phyloP scores from a whole-genome alignment of 1,140 invertebrate genomes.

The Pachypeltis micranthus region DNA sequence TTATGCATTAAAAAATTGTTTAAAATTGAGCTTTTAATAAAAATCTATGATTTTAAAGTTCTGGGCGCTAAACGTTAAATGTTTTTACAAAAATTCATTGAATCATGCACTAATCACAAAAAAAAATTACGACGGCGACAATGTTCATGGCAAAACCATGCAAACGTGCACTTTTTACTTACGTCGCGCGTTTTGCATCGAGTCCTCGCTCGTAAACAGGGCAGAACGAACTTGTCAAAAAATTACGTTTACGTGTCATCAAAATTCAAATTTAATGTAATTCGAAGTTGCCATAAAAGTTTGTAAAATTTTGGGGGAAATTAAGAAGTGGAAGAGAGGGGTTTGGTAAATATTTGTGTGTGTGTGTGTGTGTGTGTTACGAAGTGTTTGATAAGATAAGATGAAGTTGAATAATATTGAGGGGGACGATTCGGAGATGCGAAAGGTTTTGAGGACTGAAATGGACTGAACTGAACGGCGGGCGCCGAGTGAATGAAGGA shows the following conservation, averaged over 20 bases:
- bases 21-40: neutral
- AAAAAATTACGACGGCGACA: no score
- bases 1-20: neutral
- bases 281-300: neutral
- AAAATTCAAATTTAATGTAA: neutral
- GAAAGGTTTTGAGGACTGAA: neutral
- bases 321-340: neutral
- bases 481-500: slow-evolving; percentile 11
- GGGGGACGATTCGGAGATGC: neutral
- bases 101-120: no score
- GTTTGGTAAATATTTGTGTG: neutral
- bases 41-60: neutral
- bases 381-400: neutral
- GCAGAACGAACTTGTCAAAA: neutral
- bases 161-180: neutral
- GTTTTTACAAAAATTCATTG: neutral
- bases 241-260: neutral
- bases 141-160: no score
- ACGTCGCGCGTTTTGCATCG: neutral
- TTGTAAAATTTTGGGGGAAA: neutral
- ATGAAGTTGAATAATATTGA: slow-evolving; percentile 1
- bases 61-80: neutral
- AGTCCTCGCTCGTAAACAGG: neutral
- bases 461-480: slow-evolving; percentile 11
- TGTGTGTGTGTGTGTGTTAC: neutral